Base-by-base conservation (phyloP, 2,797 vertebrate species). In the Pogonophryne albipinna region DNA sequence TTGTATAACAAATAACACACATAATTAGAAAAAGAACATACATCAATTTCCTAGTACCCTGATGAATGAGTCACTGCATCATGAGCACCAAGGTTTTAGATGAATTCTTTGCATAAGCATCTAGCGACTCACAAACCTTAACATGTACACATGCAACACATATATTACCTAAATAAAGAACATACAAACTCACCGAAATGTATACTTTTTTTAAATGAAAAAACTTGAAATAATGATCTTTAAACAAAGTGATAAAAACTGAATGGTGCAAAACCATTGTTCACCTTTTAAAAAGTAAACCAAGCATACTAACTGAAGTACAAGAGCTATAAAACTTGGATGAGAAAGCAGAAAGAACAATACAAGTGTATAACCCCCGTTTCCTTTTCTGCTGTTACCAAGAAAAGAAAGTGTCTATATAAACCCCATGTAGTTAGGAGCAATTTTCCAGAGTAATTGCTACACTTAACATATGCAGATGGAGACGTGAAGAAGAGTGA, bases 381-480 rank as follows among this genome's bases (percentile, higher is more conserved):
- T 82, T 88, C 78, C 47, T 76, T 87, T 80, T 70, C 77, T 89
- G 83, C 52, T 83, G 66, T 76, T 70, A 80, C 75, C 79, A 84
- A 88, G 80, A 90, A 88, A 89, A 92, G 85, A 89, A 90, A 84
- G 71, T 81, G 87, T 89, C 85, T 85, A 82, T 55, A 64, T 77
- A 92, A 92, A 82, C 85, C 86, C 67, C 76, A 87, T 89, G 87
- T 90, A 92, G 90, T 94, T 91, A 92, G 89, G 92, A 86, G 90
- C 92, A 93, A 94, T 95, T 93, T 93, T 74, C 81, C 84, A 60
- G 88, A 83, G 88, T 94, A 95, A 95, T 95, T 95, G 92, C 94
- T 94, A 94, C 93, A 94, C 93, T 95, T 94, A 94, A 94, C 90
- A 94, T 93, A 93, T 94, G 92, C 92, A 95, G 93, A 94, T 93